Base-by-base conservation (phyloP, 2,797 vertebrate species). In the Pseudomugil tenellus region DNA sequence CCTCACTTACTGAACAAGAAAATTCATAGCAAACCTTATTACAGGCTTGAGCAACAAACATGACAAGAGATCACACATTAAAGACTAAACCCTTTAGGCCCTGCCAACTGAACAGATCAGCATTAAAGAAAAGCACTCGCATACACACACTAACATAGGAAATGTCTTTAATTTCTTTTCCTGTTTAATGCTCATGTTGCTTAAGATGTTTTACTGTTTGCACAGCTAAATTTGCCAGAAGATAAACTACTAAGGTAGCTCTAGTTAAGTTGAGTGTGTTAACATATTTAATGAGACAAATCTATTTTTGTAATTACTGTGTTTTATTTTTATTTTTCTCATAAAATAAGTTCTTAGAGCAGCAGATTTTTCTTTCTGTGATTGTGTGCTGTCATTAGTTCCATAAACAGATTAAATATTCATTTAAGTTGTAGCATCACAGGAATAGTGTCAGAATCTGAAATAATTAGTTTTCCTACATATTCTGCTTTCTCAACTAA, bases 1-100 rank as follows among this genome's bases (percentile, higher is more conserved):
- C 78, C 87, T 90, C 84, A 83, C 81, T 87, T 75, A 79, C 76
- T 64, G 81, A 87, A 68, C 69, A 82, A 80, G 72, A 86, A 74
- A 86, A 90, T 82, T 90, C 72, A 84, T 79, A 88, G 79, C 73
- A 89, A 88, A 90, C 92, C 88, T 82, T 60, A 86, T 91, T 91
- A 90, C 19, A 53, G 68, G 43, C 70, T 63, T 51, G 49, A 89
- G 74, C 79, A 84, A 67, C 62, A 74, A 86, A 79, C 76, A 58
- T 74, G 75, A 82, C 72, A 51, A 63, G 66, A 60, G 63, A 51
- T 59, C 68, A 60, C 43, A 54, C 26, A 49, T 61, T 74, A 41
- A 48, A 43, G 49, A 64, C 65, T 41, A 43, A 62, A 56, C n/a
- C 35, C 10, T 59, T 25, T 10, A 5, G 32, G 53, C 31, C 57